Evolutionary conservation across 2,797 vertebrate species (phyloP), one percentile per base, ranked within the genome.

Genomic region (Helicolenus hilgendorfi): DNA sequence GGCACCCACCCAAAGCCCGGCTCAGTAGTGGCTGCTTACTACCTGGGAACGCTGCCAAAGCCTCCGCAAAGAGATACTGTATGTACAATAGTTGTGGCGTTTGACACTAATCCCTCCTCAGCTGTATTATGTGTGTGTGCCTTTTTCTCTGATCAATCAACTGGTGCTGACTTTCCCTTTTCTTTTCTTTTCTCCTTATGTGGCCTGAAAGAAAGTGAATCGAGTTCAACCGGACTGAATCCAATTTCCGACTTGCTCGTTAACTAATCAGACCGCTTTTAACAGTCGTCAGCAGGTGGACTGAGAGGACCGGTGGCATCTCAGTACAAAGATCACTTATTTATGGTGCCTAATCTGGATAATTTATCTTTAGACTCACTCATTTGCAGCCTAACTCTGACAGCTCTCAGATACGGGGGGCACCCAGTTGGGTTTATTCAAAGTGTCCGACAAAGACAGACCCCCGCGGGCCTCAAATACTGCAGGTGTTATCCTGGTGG

Each of bases 261-360:
- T 68, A 58, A 63, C 67, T 85, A 33, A 85, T 86, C 24, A 74
- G 49, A 45, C 68, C 4, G 62, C 35, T 71, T 58, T 64, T 35
- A 72, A 82, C 45, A 59, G 67, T 53, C 35, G 4, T 86, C 26
- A 69, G 78, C 62, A 84, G 81, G 79, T 70, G 71, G 36, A 89
- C 63, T 13, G 53, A 31, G 22, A 36, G 63, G 55, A 79, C 72
- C 49, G 15, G 81, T 77, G 82, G 77, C 80, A 79, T 92, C 86
- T 75, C 63, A n/a, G 92, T 90, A n/a, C 94, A 95, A 95, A 94
- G 92, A 88, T 80, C 90, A 58, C 29, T 78, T 71, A 85, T 93
- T 94, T 94, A 93, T 88, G 91, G 65, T 27, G 5, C 10, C 75
- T 89, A 90, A 93, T 94, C 94, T 87, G 41, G 9, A 70, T 38